These are phyloP conservation scores for Lophotriccus pileatus DNA, from an alignment of 2,797 vertebrate genomes.

Conservation along the genomic window DNA sequence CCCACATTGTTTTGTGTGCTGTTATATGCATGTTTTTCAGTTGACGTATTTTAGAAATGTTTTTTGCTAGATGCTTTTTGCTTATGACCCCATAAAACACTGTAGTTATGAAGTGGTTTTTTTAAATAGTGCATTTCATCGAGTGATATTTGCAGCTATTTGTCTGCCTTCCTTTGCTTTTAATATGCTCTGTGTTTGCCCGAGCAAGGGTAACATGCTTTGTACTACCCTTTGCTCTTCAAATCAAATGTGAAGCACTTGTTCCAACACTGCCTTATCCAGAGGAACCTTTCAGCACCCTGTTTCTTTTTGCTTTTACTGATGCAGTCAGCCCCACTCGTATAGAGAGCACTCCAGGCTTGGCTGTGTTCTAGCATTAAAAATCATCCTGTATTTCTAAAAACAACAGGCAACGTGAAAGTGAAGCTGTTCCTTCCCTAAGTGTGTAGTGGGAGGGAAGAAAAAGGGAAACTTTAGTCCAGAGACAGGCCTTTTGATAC, in stretches of 20 bases:
- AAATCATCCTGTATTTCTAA: neutral
- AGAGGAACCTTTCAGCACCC: neutral
- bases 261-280: neutral
- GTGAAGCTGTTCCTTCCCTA: neutral
- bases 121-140: neutral
- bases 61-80: neutral
- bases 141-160: neutral
- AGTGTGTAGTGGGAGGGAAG: neutral
- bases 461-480: neutral
- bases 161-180: neutral
- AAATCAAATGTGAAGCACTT: neutral
- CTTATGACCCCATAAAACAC: neutral
- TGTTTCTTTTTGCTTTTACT: neutral
- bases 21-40: neutral
- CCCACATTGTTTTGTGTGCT: neutral
- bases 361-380: neutral
- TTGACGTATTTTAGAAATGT: neutral
- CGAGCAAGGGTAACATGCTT: neutral
- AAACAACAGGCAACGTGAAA: neutral
- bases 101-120: neutral
- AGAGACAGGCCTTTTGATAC: neutral
- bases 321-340: fast-evolving
- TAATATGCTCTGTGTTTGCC: neutral
- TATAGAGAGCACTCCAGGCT: neutral
- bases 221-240: neutral